Evolutionary conservation across 1,140 invertebrate species (phyloP), one percentile per base, ranked within the genome.

Genomic region (Pseudomyrmex cubaensis): DNA sequence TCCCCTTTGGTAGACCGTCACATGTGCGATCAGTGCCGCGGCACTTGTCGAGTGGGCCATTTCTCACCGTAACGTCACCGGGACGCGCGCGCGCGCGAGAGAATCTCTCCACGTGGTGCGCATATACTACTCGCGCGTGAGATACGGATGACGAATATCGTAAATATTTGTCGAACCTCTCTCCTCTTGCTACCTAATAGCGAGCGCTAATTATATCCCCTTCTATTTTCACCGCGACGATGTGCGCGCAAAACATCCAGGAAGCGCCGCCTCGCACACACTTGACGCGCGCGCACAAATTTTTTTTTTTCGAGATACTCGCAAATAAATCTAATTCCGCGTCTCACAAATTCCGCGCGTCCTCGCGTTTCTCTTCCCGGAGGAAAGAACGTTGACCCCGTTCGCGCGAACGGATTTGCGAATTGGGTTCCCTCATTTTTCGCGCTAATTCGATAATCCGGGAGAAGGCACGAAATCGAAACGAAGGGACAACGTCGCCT

Each of bases 91-190:
- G 13, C 64, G 46, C n/a, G 13, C 35, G 20, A 15, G 9, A 44
- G 35, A 35, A 35, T 35, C 12, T 8, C n/a, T n/a, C 74, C 82
- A 64, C 50, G 67, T 84, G 85, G 57, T 63, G 22, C 61, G n/a
- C 72, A 66, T 56, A 20, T 50, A 20, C 35, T 20, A 35, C 35
- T 35, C 35, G 52, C 15, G 48, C 52, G 57, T 25, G 22, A 15
- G 63, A 56, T 59, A 66, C 46, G 75, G 75, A 35, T 35, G 35
- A 35, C 35, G 35, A 84, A 76, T 62, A 78, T 87, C 70, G 56
- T 87, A 87, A 87, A 88, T 88, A 87, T 88, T 87, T 82, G 75
- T 76, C 69, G 25, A 87, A 54, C 17, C 57, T 35, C 70, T 84
- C 35, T 87, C 62, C 69, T 67, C 56, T 57, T 17, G 54, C 25